phyloP scores from a whole-genome alignment of 2,888 invertebrate genomes.

The Stenchaetothrips biformis region DNA sequence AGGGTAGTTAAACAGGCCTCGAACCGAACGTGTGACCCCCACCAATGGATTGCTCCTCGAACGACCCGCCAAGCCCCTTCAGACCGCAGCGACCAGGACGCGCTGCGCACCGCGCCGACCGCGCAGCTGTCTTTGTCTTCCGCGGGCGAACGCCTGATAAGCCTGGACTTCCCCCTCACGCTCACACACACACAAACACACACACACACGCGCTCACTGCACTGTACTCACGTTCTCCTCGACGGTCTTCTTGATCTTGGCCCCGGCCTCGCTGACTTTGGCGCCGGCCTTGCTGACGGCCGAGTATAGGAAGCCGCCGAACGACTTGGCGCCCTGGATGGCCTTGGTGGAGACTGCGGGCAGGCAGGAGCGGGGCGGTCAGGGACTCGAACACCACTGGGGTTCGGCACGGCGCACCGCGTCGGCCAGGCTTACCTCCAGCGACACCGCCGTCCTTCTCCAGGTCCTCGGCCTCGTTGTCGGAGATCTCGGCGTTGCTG shows the following conservation, averaged over 20 bases:
- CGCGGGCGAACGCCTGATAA: background rate
- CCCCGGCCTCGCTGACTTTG: conserved; percentile 82
- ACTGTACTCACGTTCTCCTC: conserved; percentile 82
- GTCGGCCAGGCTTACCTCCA: conserved; percentile 54
- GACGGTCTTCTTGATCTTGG: conserved; percentile 91
- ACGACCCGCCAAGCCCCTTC: too few relatives aligned
- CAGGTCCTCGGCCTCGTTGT: conserved; percentile 44
- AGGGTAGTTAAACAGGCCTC: too few relatives aligned
- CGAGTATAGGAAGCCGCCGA: conserved; percentile 88
- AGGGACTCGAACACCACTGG: background rate
- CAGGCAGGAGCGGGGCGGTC: conserved; percentile 31
- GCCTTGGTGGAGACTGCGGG: conserved; percentile 79
- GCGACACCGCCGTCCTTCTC: conserved; percentile 76
- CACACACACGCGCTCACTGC: background rate
- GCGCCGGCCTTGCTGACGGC: conserved; percentile 95
- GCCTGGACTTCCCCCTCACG: background rate
- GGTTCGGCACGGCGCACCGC: background rate
- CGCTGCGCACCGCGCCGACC: too few relatives aligned
- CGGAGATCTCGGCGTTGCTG: conserved; percentile 53
- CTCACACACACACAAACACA: background rate
- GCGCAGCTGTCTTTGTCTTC: too few relatives aligned
- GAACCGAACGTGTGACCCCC: too few relatives aligned
- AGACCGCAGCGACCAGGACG: too few relatives aligned
- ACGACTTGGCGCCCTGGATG: conserved; percentile 80
- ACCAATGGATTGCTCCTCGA: too few relatives aligned